Evolutionary conservation across 2,113 vertebrate genomes (phyloP).

Genomic region (Eira barbara): DNA sequence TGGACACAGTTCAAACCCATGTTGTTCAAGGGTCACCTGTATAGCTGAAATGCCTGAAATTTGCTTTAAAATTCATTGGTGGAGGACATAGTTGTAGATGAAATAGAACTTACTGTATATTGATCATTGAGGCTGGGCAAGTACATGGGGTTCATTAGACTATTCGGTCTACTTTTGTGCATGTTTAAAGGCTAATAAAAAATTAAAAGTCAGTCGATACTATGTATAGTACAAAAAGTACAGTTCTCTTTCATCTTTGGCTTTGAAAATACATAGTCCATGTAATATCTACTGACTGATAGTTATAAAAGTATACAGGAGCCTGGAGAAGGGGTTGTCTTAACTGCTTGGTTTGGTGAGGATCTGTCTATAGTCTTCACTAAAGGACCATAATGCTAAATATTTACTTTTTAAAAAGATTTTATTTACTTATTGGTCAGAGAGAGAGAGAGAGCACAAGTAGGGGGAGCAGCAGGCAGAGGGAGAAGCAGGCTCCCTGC

Average conservation of each 20-base stretch:
- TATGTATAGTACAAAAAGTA: background rate
- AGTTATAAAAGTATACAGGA: background rate
- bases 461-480: no score
- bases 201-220: background rate
- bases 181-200: slow-evolving; percentile 2
- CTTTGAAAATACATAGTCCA: background rate
- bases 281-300: background rate
- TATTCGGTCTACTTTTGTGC: background rate
- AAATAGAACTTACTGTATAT: background rate
- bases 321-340: background rate
- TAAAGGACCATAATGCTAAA: background rate
- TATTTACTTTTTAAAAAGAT: background rate
- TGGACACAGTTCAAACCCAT: background rate
- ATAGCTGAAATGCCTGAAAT: background rate
- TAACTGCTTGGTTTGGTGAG: background rate
- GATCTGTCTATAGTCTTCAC: background rate
- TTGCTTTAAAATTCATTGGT: slow-evolving; percentile 9
- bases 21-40: background rate
- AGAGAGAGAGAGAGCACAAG: no score
- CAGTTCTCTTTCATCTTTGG: background rate
- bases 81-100: background rate
- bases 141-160: background rate
- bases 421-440: no score
- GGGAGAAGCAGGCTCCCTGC: no score
- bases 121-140: background rate